phyloP scores from a whole-genome alignment of 1,140 invertebrate genomes.

The Drosophila pruinosa region DNA sequence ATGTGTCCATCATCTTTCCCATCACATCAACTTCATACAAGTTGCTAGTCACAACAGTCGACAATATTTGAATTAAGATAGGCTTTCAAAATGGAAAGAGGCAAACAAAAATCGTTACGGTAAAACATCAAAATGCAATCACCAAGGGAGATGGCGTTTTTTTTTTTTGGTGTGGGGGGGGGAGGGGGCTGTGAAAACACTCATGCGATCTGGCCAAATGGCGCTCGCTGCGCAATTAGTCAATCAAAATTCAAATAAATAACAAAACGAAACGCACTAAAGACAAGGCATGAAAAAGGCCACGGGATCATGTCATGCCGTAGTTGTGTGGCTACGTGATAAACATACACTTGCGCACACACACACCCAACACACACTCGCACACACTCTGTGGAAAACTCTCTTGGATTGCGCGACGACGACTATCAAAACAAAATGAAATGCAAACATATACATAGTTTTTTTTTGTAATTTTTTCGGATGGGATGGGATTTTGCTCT shows the following conservation, averaged over 20 bases:
- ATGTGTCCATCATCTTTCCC: constrained; percentile 1
- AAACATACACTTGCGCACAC: constrained; percentile 43
- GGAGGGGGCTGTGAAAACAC: constrained; percentile 26
- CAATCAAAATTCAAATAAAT: constrained; percentile 79
- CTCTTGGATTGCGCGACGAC: constrained; percentile 1
- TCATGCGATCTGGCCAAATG: constrained; percentile 10
- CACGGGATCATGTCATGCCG: constrained; percentile 69
- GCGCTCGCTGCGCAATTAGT: constrained; percentile 69
- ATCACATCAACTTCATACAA: not conserved
- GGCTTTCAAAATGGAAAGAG: constrained; percentile 28
- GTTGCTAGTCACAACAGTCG: constrained; percentile 45
- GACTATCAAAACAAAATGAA: constrained; percentile 35
- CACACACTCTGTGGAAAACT: constrained; percentile 2
- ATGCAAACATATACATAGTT: constrained; percentile 51
- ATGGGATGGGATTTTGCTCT: constrained; percentile 71
- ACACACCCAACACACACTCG: not conserved
- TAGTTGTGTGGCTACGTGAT: constrained; percentile 60
- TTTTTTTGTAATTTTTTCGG: constrained; percentile 22
- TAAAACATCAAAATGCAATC: constrained; percentile 38
- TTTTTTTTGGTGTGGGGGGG: no score
- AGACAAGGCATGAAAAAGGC: constrained; percentile 74
- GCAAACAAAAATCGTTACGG: constrained; percentile 17
- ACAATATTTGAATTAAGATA: constrained; percentile 82
- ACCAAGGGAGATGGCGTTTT: not conserved
- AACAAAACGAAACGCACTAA: constrained; percentile 41